Evolutionary conservation across 35 echinoderm and acorn worm species (phyloP).

Genomic region (Chiridota heheva): DNA sequence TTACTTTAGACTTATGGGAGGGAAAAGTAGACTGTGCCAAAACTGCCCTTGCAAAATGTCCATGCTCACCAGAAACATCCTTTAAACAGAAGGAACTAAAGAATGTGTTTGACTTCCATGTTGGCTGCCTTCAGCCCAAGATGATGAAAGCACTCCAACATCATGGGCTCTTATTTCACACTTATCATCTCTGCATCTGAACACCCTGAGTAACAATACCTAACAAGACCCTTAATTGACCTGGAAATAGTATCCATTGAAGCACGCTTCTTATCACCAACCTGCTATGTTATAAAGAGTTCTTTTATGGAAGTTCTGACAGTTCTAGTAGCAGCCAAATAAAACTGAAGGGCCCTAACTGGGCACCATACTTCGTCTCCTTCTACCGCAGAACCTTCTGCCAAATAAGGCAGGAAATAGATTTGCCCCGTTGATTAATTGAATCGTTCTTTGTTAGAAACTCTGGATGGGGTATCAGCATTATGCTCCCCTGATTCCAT

Average conservation of each 20-base stretch:
- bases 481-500: too few relatives aligned
- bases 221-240: not conserved
- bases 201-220: not conserved
- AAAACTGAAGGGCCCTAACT: slow-evolving; percentile 15
- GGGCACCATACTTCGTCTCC: not conserved
- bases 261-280: not conserved
- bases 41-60: not conserved
- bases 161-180: not conserved
- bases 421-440: not conserved
- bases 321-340: not conserved
- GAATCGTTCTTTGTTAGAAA: slow-evolving; percentile 8
- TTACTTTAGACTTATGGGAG: too few relatives aligned
- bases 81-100: slow-evolving; percentile 1
- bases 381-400: not conserved
- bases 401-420: not conserved
- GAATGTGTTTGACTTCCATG: not conserved
- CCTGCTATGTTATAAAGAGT: not conserved
- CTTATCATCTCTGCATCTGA: not conserved
- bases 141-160: not conserved
- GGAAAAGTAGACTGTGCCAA: not conserved
- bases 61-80: not conserved
- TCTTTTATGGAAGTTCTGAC: not conserved
- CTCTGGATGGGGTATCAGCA: not conserved
- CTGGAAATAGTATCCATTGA: slow-evolving; percentile 7
- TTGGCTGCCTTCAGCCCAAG: not conserved